phyloP scores from a whole-genome alignment of 2,888 invertebrate species.

The Dicyrtoma fusca region DNA sequence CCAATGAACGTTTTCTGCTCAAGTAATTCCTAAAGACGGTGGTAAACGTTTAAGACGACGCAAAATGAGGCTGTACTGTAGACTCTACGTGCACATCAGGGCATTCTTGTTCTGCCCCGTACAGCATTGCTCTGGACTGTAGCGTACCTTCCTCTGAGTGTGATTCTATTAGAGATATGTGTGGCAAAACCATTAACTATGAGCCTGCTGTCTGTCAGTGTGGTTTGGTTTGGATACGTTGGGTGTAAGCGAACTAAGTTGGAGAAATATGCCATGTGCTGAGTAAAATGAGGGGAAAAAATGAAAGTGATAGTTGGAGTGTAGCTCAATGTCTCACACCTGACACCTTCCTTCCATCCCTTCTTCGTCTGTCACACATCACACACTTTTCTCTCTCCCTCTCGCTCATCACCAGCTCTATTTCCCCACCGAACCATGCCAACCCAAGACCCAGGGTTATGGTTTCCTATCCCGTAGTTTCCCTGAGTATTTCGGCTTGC shows the following conservation, averaged over 20 bases:
- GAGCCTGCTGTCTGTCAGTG: constrained; percentile 12
- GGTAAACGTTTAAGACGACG: no score
- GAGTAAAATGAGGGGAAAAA: constrained; percentile 41
- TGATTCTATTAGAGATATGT: not conserved
- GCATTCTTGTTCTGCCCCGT: no score
- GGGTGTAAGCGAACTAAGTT: not conserved
- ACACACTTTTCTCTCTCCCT: constrained; percentile 25
- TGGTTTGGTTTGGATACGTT: no score
- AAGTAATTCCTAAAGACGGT: not conserved
- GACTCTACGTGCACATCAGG: no score
- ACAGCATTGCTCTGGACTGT: no score
- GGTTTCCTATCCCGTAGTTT: no score
- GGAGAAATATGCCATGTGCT: constrained; percentile 29
- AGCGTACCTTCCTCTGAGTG: no score
- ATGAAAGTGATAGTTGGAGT: constrained; percentile 44
- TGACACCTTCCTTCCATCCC: constrained; percentile 46
- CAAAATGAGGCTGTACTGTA: not conserved
- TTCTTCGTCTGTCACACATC: constrained; percentile 11
- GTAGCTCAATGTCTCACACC: constrained; percentile 48
- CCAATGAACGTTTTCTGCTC: not conserved
- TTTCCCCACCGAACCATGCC: not conserved
- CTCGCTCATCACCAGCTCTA: not conserved
- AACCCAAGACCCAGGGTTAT: not conserved
- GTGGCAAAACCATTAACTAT: constrained; percentile 21
- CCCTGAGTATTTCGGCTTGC: no score